Conservation (phyloP, 1,140 invertebrate species). For the Drosophila nikananu region DNA sequence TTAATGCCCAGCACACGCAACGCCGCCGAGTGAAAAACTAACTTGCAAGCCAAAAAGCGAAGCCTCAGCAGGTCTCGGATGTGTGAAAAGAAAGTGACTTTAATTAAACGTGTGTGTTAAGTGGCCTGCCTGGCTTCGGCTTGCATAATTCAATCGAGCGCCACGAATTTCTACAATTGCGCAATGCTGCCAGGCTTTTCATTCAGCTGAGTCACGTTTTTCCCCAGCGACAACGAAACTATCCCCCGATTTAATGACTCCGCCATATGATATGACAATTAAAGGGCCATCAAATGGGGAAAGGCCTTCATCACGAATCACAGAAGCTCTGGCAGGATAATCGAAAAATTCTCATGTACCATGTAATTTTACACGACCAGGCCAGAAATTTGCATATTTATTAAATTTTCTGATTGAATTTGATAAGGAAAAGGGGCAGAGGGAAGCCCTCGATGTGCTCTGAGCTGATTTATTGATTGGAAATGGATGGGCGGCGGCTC, state of each 20-base stretch:
- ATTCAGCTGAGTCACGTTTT: conserved; percentile 38
- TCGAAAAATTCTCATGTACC: conserved; percentile 62
- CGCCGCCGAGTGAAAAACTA: conserved; percentile 21
- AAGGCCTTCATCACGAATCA: background rate
- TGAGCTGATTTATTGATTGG: conserved; percentile 45
- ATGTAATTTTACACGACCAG: conserved; percentile 57
- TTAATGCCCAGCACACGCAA: conserved; percentile 78
- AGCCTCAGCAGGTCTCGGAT: conserved; percentile 41
- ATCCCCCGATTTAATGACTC: conserved; percentile 2
- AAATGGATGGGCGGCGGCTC: background rate
- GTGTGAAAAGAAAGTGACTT: conserved; percentile 79
- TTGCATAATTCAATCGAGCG: conserved; percentile 70
- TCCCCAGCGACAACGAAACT: conserved; percentile 11
- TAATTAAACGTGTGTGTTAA: conserved; percentile 72
- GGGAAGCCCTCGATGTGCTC: conserved; percentile 2
- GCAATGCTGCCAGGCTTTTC: conserved; percentile 22
- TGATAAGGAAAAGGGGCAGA: conserved; percentile 41
- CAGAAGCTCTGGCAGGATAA: conserved; percentile 48
- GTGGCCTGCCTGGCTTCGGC: conserved; percentile 28
- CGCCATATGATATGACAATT: conserved; percentile 51
- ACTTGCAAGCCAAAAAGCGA: conserved; percentile 13
- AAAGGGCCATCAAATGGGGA: conserved; percentile 58
- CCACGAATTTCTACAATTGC: conserved; percentile 52
- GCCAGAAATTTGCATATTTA: conserved; percentile 78
- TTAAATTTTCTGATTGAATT: conserved; percentile 79